phyloP scores from a whole-genome alignment of 2,113 vertebrate genomes.

The Acanthochromis polyacanthus region DNA sequence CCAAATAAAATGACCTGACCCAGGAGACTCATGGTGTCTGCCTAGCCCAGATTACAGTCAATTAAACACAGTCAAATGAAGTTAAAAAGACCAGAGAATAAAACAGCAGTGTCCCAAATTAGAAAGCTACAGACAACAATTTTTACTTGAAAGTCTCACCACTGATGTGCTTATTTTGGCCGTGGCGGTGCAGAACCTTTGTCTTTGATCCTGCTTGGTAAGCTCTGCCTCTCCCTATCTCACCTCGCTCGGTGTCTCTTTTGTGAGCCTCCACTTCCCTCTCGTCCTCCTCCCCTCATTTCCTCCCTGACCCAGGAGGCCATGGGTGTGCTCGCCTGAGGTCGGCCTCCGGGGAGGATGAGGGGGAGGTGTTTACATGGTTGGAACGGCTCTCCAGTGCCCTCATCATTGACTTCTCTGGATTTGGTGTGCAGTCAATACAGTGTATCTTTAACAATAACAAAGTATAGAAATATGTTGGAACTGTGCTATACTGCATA shows the following conservation, averaged over 20 bases:
- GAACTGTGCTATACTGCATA: not conserved
- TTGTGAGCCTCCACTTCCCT: slow-evolving; percentile 52
- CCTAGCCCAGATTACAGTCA: slow-evolving; percentile 34
- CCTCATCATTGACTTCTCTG: slow-evolving; percentile 73
- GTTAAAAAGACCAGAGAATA: slow-evolving; percentile 27
- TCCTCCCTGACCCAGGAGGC: slow-evolving; percentile 79
- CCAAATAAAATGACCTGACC: slow-evolving; percentile 50
- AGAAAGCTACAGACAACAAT: slow-evolving; percentile 73
- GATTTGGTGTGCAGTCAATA: slow-evolving; percentile 38
- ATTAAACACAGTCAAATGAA: slow-evolving; percentile 13
- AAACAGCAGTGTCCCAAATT: slow-evolving; percentile 66
- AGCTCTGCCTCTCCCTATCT: slow-evolving; percentile 71
- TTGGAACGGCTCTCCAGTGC: slow-evolving; percentile 76
- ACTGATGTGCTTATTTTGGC: slow-evolving; percentile 78
- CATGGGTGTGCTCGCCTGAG: slow-evolving; percentile 70
- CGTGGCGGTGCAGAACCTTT: slow-evolving; percentile 37
- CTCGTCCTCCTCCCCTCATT: slow-evolving; percentile 73
- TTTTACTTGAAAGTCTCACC: slow-evolving; percentile 44
- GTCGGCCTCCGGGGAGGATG: slow-evolving; percentile 66
- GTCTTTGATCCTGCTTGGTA: slow-evolving; percentile 73
- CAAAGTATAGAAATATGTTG: not conserved
- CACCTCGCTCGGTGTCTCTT: slow-evolving; percentile 67
- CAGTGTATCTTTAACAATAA: not conserved
- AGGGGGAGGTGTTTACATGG: slow-evolving; percentile 83
- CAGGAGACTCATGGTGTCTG: slow-evolving; percentile 39